A percentile compares a stretch with the other conserved stretches of the same genome.
phyloP scores from a whole-genome alignment of 2,888 invertebrate genomes.

The Xanthia togata region DNA sequence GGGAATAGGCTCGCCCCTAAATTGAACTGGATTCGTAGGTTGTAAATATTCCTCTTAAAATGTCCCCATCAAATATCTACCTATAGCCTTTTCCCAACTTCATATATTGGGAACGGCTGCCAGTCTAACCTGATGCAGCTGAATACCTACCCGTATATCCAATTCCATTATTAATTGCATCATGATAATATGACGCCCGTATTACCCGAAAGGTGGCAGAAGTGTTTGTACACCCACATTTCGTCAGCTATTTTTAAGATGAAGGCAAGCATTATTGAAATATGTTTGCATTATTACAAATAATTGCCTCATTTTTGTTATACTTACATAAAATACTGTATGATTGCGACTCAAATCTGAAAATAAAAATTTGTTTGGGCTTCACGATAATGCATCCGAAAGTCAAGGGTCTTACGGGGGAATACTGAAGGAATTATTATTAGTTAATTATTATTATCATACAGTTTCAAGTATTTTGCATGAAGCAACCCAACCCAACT shows the following conservation, averaged over 20 bases:
- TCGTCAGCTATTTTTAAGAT: neutral
- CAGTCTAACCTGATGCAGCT: neutral
- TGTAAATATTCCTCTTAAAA: neutral
- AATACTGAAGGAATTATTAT: no score
- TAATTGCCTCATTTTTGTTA: neutral
- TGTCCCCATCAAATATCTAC: neutral
- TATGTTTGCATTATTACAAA: neutral
- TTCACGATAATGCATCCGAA: neutral
- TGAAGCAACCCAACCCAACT: no score
- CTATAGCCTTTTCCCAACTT: neutral
- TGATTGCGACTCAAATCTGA: neutral
- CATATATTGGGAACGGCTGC: neutral
- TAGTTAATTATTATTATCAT: no score
- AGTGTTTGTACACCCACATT: neutral
- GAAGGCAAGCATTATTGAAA: neutral
- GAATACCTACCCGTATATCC: neutral
- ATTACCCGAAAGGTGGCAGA: neutral
- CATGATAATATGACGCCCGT: neutral
- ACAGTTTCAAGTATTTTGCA: no score
- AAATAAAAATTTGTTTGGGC: neutral
- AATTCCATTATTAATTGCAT: neutral
- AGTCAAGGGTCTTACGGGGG: neutral
- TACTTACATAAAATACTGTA: no score
- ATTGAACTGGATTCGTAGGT: no score
- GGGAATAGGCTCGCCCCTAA: neutral